Evolutionary conservation across 23 tunicate genomes (phyloP).

Genomic region (Botrylloides violaceus): DNA sequence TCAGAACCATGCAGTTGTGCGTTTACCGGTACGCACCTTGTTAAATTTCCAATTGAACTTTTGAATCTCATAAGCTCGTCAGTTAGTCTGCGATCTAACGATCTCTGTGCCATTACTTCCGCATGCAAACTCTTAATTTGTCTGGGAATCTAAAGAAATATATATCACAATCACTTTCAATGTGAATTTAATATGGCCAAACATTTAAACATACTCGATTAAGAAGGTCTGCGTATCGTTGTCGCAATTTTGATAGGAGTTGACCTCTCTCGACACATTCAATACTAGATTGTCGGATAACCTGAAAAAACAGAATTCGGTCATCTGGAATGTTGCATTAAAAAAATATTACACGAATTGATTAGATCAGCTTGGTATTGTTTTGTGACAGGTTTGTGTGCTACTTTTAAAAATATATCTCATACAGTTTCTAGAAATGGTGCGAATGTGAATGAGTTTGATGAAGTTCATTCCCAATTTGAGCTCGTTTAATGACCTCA

Average conservation of each 20-base stretch:
- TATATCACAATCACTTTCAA: background rate
- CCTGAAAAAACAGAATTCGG: slow-evolving; percentile 34
- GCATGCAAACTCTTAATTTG: slow-evolving; percentile 88
- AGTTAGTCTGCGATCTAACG: slow-evolving; percentile 83
- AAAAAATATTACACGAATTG: no score
- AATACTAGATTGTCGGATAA: slow-evolving; percentile 90
- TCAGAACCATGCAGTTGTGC: no score
- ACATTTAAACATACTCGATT: slow-evolving; percentile 46
- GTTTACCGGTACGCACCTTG: slow-evolving; percentile 35
- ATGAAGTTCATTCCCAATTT: no score
- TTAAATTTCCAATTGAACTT: slow-evolving; percentile 59
- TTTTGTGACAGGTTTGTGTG: no score
- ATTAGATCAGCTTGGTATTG: no score
- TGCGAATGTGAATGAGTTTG: no score
- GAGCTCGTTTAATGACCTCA: no score
- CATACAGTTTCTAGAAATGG: no score
- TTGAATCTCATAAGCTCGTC: slow-evolving; percentile 81
- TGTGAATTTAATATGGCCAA: background rate
- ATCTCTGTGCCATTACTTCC: slow-evolving; percentile 95
- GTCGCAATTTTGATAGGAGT: slow-evolving; percentile 79
- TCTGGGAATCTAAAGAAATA: slow-evolving; percentile 58
- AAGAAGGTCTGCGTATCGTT: slow-evolving; percentile 75
- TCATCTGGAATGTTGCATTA: no score
- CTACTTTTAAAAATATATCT: no score
- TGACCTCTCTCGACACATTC: slow-evolving; percentile 93